A percentile compares a stretch with the other conserved stretches of the same genome.
Evolutionary conservation across 30 jellyfish, hydroid and myxozoan genomes (phyloP).

Genomic region (Turritopsis dohrnii): DNA sequence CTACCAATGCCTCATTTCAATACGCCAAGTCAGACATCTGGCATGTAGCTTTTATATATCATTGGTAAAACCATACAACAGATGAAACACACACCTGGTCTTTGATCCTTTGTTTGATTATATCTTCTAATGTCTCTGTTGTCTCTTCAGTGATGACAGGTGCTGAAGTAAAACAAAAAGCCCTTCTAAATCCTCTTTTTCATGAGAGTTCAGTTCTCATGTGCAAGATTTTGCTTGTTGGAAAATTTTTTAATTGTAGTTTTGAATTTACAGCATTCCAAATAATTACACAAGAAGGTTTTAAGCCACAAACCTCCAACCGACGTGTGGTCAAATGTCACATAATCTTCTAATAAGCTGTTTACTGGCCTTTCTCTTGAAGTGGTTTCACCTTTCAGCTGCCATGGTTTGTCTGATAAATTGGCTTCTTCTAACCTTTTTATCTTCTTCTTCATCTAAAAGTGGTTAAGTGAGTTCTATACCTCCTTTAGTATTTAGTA

Average conservation of each 20-base stretch:
- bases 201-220: too few species aligned
- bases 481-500: too few species aligned
- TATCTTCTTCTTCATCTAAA: slow-evolving; percentile 61
- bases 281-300: background rate
- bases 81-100: slow-evolving; percentile 65
- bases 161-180: slow-evolving; percentile 26
- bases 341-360: slow-evolving; percentile 83
- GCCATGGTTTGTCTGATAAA: slow-evolving; percentile 86
- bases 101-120: slow-evolving; percentile 73
- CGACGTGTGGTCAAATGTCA: slow-evolving; percentile 76
- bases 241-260: too few species aligned
- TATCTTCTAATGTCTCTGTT: slow-evolving; percentile 77
- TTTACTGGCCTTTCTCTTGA: slow-evolving; percentile 79
- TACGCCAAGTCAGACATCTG: too few species aligned
- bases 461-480: background rate
- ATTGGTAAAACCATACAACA: background rate
- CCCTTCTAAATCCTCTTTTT: background rate
- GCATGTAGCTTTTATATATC: too few species aligned
- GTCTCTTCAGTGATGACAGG: slow-evolving; percentile 98
- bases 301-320: slow-evolving; percentile 68
- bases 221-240: too few species aligned
- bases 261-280: background rate
- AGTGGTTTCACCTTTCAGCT: slow-evolving; percentile 82
- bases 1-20: too few species aligned
- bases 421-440: slow-evolving; percentile 69